Evolutionary conservation across 2,113 vertebrate genomes (phyloP), one percentile per base, ranked within the genome.

Genomic region (Onychostruthus taczanowskii): DNA sequence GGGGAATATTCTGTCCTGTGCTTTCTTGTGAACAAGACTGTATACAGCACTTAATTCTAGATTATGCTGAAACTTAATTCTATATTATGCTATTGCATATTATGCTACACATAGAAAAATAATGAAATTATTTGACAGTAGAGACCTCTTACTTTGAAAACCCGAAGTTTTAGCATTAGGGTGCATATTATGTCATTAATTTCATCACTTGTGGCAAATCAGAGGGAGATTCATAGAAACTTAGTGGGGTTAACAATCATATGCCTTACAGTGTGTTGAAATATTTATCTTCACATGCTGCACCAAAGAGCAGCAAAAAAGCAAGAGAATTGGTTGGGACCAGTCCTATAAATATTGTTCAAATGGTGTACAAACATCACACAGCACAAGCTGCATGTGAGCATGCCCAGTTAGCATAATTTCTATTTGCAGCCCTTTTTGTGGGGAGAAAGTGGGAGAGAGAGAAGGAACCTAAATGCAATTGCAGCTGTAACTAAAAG

Each of bases 121-220:
- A 41, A 4, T 3, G 1, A 24, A 49, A 12, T 46, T 37, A 35
- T 11, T 47, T 80, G 12, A 11, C 39, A 7, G 8, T 31, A 13
- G 55, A 69, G 6, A 11, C 2, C 3, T 7, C 10, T 4, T 49
- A 22, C 2, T 43, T 22, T 27, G 13, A 27, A 27, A 44, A 11
- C 7, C 23, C 6, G 3, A 24, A 24, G 2, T 16, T 73, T 58
- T 70, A 70, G 16, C 4, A 21, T 23, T 16, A 49, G 28, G 4
- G 4, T 66, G 12, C 3, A 2, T 37, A 37, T 44, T 75, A 14
- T 30, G 7, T 44, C 8, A 43, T 17, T 37, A 23, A 35, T 41
- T 79, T 44, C 2, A 0, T 47, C 15, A 52, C 1, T 5, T 30
- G 11, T 35, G 24, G 3, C 4, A 10, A 64, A 9, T 52, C 18